Percentiles rank a stretch among this genome's conserved stretches.
phyloP scores from a whole-genome alignment of 2,888 invertebrate species.

The Hanleya hanleyi region DNA sequence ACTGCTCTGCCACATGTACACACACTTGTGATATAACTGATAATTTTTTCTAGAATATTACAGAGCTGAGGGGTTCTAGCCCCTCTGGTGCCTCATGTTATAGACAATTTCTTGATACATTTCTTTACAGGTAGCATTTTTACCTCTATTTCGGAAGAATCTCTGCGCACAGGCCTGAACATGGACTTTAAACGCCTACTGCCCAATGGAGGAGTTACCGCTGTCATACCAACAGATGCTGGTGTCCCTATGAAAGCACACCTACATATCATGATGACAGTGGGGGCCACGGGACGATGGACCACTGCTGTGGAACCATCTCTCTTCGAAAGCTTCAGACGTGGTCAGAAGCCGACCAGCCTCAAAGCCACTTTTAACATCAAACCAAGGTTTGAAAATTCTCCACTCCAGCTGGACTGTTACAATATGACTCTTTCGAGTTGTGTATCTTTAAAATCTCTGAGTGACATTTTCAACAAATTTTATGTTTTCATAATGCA shows the following conservation, averaged over 20 bases:
- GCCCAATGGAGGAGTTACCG: not conserved
- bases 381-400: constrained; percentile 19
- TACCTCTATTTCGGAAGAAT: not conserved
- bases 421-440: no score
- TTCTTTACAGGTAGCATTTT: not conserved
- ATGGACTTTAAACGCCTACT: not conserved
- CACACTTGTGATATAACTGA: no score
- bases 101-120: no score
- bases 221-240: not conserved
- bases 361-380: constrained; percentile 15
- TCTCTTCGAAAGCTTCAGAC: constrained; percentile 23
- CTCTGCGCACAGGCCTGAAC: not conserved
- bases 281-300: not conserved
- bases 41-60: no score
- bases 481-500: no score
- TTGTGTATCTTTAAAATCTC: no score
- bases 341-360: constrained; percentile 10
- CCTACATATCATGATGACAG: not conserved
- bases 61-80: no score
- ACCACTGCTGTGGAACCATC: constrained; percentile 17
- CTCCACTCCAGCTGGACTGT: no score
- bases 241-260: not conserved
- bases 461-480: no score
- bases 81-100: no score
- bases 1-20: no score